Evolutionary conservation across 1,140 invertebrate species (phyloP).

Genomic region (Lithobius niger): DNA sequence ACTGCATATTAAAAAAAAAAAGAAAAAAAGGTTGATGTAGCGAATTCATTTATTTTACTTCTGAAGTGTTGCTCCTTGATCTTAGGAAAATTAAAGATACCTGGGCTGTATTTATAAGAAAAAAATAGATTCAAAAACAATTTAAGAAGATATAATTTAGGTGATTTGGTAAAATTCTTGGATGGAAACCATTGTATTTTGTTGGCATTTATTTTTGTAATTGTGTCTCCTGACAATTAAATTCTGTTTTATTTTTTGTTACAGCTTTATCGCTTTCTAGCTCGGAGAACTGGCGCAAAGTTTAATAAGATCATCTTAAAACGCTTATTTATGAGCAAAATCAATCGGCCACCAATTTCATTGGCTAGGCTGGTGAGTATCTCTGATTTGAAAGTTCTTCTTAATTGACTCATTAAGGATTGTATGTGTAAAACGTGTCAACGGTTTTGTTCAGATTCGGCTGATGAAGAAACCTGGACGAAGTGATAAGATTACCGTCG

Average conservation of each 20-base stretch:
- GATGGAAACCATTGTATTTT: too few species aligned
- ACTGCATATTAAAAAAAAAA: too few species aligned
- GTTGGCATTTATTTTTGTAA: too few species aligned
- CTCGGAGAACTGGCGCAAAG: slow-evolving; percentile 82
- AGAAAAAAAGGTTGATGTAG: too few species aligned
- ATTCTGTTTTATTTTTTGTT: slow-evolving; percentile 31
- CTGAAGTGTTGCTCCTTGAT: too few species aligned
- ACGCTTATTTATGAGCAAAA: slow-evolving; percentile 94
- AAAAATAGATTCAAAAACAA: too few species aligned
- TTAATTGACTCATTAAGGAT: background rate
- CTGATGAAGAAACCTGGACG: slow-evolving; percentile 77
- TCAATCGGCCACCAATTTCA: slow-evolving; percentile 84
- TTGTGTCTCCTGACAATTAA: too few species aligned
- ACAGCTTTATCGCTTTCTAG: slow-evolving; percentile 91
- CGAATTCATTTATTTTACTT: too few species aligned
- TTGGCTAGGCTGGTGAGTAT: slow-evolving; percentile 57
- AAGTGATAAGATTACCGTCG: slow-evolving; percentile 75
- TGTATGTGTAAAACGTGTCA: background rate
- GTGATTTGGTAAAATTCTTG: too few species aligned
- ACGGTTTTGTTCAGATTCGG: slow-evolving; percentile 34
- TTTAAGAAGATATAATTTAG: too few species aligned
- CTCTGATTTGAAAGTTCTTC: background rate
- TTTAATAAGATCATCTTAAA: slow-evolving; percentile 94
- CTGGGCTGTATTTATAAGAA: too few species aligned
- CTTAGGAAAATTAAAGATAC: too few species aligned